phyloP scores from a whole-genome alignment of 2,888 invertebrate species.

The Cryptus armator region DNA sequence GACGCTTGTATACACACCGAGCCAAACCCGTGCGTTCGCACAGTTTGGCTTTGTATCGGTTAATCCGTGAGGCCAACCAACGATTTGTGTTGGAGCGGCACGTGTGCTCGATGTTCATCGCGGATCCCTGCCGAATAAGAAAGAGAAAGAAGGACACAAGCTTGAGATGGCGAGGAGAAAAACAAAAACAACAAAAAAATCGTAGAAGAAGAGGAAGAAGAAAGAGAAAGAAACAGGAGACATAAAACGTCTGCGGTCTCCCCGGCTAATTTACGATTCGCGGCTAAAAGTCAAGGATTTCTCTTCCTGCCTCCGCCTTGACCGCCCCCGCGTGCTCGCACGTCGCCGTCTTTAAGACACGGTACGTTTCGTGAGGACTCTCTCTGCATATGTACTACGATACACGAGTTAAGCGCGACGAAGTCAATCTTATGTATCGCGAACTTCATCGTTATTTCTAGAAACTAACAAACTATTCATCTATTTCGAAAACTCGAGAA shows the following conservation, averaged over 20 bases:
- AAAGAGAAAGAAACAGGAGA: conserved; percentile 22
- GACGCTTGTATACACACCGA: conserved; percentile 14
- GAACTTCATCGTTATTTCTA: no score
- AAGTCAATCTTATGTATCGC: no score
- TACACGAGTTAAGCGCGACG: background rate
- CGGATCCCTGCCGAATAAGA: conserved; percentile 28
- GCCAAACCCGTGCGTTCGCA: background rate
- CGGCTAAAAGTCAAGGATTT: conserved; percentile 75
- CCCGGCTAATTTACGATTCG: conserved; percentile 73
- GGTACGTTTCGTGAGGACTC: background rate
- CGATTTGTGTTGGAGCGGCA: conserved; percentile 7
- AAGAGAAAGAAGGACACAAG: conserved; percentile 28
- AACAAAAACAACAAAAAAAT: conserved; percentile 27
- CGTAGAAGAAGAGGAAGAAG: conserved; percentile 15
- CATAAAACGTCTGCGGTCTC: conserved; percentile 72
- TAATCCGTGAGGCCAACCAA: conserved; percentile 7
- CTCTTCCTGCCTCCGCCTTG: conserved; percentile 54
- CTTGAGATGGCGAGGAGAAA: background rate
- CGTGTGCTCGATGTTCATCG: conserved; percentile 38
- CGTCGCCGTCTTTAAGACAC: background rate
- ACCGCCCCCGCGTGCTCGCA: conserved; percentile 33
- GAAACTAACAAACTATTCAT: no score
- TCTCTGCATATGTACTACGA: background rate
- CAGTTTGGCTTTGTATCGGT: background rate
- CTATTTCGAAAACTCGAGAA: no score